A percentile compares a stretch with the other conserved stretches of the same genome.
Conservation (phyloP, 2,888 invertebrate genomes). For the Xanthia togata region DNA sequence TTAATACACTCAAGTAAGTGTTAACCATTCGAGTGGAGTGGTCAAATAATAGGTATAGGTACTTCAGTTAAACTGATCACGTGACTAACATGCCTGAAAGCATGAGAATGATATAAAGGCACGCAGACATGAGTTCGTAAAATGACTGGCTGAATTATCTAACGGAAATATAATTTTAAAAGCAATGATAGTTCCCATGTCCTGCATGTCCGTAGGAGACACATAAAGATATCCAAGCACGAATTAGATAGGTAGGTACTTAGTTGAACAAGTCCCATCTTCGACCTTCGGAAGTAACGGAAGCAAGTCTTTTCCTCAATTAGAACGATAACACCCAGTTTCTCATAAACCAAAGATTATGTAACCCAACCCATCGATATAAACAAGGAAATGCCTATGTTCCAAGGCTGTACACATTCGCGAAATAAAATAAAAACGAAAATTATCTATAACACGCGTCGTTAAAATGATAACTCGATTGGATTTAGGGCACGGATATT, state of each 20-base stretch:
- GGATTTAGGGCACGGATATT: slow-evolving; percentile 46
- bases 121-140: not conserved
- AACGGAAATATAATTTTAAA: not conserved
- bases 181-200: not conserved
- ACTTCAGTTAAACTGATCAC: slow-evolving; percentile 35
- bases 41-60: slow-evolving; percentile 18
- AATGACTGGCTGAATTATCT: not conserved
- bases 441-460: slow-evolving; percentile 38
- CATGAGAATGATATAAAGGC: slow-evolving; percentile 13
- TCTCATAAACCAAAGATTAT: slow-evolving; percentile 48
- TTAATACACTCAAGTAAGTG: slow-evolving; percentile 20
- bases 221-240: not conserved
- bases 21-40: slow-evolving; percentile 35
- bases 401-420: slow-evolving; percentile 60
- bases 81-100: slow-evolving; percentile 43
- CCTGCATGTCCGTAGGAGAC: not conserved
- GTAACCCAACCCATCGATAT: slow-evolving; percentile 58
- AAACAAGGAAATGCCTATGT: slow-evolving; percentile 55
- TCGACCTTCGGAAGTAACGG: slow-evolving; percentile 36
- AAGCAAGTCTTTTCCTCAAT: slow-evolving; percentile 32
- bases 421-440: slow-evolving; percentile 44
- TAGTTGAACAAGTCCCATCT: not conserved
- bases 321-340: slow-evolving; percentile 47
- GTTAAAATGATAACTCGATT: slow-evolving; percentile 47
- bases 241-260: not conserved